Conservation (phyloP, 1,140 invertebrate species). For the Leptestheria dahalacensis region DNA sequence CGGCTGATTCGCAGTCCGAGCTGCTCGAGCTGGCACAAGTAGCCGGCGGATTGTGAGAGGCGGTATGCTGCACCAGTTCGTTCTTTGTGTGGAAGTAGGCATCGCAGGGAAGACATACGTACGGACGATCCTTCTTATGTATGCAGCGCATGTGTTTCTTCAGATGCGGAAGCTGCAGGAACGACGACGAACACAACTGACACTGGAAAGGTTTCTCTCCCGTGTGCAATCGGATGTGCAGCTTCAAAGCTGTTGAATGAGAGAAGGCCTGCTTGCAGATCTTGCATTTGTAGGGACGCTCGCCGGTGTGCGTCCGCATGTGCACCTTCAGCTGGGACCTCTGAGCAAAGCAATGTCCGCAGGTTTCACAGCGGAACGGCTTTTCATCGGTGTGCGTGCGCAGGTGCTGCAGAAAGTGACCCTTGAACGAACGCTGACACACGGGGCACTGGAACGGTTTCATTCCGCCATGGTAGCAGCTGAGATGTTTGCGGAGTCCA, state of each 20-base stretch:
- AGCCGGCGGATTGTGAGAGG: constrained; percentile 9
- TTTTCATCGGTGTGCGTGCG: constrained; percentile 51
- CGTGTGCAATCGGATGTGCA: constrained; percentile 54
- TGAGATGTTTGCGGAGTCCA: constrained; percentile 63
- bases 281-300: constrained; percentile 37
- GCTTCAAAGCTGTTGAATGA: constrained; percentile 64
- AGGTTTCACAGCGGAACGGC: constrained; percentile 42
- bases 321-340: constrained; percentile 87
- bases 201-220: constrained; percentile 71
- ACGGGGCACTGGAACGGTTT: constrained; percentile 71
- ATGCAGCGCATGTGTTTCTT: constrained; percentile 69
- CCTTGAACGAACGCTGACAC: constrained; percentile 73
- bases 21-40: not conserved
- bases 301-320: constrained; percentile 74
- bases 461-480: constrained; percentile 51
- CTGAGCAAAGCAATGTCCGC: constrained; percentile 73
- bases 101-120: constrained; percentile 49
- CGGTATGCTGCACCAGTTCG: constrained; percentile 43
- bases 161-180: constrained; percentile 60
- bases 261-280: constrained; percentile 59
- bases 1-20: constrained; percentile 21
- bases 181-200: constrained; percentile 49
- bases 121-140: constrained; percentile 48
- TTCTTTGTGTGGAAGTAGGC: constrained; percentile 60
- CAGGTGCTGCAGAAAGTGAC: constrained; percentile 59